These are phyloP conservation scores for Euleptes europaea DNA, from an alignment of 2,113 vertebrate species.

Conservation along the genomic window DNA sequence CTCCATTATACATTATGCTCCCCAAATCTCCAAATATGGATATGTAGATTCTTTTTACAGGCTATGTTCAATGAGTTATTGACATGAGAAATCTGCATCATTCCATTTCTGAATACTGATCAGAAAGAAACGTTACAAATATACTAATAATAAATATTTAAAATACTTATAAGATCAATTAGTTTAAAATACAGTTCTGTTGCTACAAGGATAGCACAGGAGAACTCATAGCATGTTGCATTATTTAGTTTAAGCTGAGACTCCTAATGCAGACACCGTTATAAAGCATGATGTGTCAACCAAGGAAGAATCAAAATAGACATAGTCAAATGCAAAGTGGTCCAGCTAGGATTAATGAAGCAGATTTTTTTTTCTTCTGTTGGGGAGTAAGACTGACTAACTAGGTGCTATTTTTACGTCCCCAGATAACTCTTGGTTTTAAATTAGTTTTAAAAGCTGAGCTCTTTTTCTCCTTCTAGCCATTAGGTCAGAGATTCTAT, in stretches of 20 bases:
- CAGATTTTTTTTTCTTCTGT: slow-evolving; percentile 33
- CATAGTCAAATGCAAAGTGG: slow-evolving; percentile 42
- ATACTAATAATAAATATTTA: slow-evolving; percentile 27
- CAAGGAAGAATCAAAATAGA: slow-evolving; percentile 52
- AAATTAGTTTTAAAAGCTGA: slow-evolving; percentile 42
- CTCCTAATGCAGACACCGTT: slow-evolving; percentile 45
- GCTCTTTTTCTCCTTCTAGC: slow-evolving; percentile 21
- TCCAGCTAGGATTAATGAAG: slow-evolving; percentile 44
- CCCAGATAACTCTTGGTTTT: slow-evolving; percentile 32
- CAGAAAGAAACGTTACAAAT: slow-evolving; percentile 39
- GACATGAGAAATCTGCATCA: neutral
- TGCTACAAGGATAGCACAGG: slow-evolving; percentile 38
- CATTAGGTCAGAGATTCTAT: slow-evolving; percentile 50
- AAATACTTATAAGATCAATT: neutral
- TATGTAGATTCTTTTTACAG: neutral
- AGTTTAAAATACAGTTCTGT: neutral
- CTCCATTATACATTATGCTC: neutral
- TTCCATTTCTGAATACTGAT: slow-evolving; percentile 1
- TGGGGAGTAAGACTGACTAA: slow-evolving; percentile 6
- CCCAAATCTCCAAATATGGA: neutral
- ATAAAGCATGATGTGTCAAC: slow-evolving; percentile 26
- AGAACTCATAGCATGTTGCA: slow-evolving; percentile 30
- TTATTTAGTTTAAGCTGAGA: slow-evolving; percentile 35
- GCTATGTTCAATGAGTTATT: neutral
- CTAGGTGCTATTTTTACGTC: slow-evolving; percentile 27